Percentiles rank a stretch among this genome's conserved stretches.
These are phyloP conservation scores for Todus mexicanus DNA, from an alignment of 2,797 vertebrate species.

Conservation along the genomic window DNA sequence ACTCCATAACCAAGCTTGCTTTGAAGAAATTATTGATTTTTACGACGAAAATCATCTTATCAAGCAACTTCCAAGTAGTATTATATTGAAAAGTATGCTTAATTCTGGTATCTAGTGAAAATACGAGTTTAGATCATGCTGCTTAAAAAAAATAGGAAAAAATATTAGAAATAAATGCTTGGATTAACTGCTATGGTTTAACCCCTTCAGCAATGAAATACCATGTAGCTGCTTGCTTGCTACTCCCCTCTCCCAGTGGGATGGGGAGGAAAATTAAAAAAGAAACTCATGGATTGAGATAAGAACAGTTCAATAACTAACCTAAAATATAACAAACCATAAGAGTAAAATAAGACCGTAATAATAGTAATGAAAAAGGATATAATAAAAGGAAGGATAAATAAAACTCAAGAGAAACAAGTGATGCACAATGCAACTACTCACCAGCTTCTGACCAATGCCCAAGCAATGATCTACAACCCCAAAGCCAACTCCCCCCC, in stretches of 20 bases:
- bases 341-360: not conserved
- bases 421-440: too few species aligned
- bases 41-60: not conserved
- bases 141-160: not conserved
- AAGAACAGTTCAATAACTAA: not conserved
- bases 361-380: not conserved
- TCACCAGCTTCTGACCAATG: too few species aligned
- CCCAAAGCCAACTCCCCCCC: too few species aligned
- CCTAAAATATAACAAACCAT: not conserved
- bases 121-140: not conserved
- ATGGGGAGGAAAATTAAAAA: not conserved
- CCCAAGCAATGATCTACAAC: too few species aligned
- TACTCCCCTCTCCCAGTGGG: not conserved
- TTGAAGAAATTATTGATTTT: not conserved
- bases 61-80: not conserved
- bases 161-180: not conserved
- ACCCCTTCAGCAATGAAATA: not conserved
- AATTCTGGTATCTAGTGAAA: not conserved
- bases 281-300: not conserved
- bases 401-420: not conserved
- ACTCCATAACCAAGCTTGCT: not conserved
- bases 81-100: not conserved
- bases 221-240: not conserved
- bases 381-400: not conserved
- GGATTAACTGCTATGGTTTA: not conserved